Conservation (phyloP, 2,113 vertebrate genomes). For the Trematomus loennbergii region DNA sequence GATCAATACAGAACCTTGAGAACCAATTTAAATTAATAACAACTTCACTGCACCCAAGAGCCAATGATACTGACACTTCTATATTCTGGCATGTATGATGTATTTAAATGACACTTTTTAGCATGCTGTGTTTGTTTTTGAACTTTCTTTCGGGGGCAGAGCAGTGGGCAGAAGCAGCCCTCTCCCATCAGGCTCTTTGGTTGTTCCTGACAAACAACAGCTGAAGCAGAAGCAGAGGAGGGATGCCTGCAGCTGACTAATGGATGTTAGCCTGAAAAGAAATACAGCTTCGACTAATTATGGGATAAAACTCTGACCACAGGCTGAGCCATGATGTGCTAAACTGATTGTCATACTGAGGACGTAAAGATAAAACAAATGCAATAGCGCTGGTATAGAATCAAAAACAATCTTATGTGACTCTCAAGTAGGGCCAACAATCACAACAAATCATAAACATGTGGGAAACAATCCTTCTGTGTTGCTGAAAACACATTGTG, state of each 20-base stretch:
- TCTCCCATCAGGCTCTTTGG: constrained; percentile 24
- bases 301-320: constrained; percentile 1
- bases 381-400: not conserved
- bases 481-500: too few relatives aligned
- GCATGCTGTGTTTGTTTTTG: not conserved
- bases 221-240: constrained; percentile 39
- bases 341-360: not conserved
- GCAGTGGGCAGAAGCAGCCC: not conserved
- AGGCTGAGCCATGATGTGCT: constrained; percentile 2
- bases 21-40: too few relatives aligned
- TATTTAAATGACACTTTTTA: too few relatives aligned
- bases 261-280: too few relatives aligned
- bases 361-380: not conserved
- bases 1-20: too few relatives aligned
- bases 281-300: constrained; percentile 26
- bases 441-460: not conserved
- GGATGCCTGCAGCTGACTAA: constrained; percentile 43
- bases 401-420: not conserved
- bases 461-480: too few relatives aligned
- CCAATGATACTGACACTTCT: too few relatives aligned
- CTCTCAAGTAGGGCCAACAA: too few relatives aligned
- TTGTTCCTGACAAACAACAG: constrained; percentile 55
- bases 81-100: too few relatives aligned
- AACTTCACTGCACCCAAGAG: too few relatives aligned
- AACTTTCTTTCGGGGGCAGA: not conserved